Evolutionary conservation across 2,113 vertebrate genomes (phyloP), one percentile per base, ranked within the genome.

Genomic region (Ancistrus triradiatus): DNA sequence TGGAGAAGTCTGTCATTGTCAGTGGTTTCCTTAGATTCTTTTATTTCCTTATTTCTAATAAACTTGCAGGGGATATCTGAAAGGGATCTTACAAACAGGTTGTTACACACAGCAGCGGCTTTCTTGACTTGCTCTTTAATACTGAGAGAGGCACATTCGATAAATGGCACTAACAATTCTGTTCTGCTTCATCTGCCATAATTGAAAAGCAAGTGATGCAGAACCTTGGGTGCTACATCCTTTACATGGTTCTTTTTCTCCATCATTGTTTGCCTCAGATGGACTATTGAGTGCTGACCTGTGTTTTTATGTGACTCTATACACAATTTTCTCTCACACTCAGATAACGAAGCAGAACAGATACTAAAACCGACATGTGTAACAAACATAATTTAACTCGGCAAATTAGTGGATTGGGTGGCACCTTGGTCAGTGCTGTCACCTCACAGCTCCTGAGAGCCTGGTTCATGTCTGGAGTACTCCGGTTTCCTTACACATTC

Each of bases 201-300:
- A 95, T 95, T 93, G 92, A 92, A 94, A 93, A 92, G 86, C 86
- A 91, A 91, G 84, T 88, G 90, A 92, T 87, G 90, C 88, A 90
- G 90, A 92, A 91, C 87, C 87, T 85, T 81, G 78, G 80, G 80
- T 76, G 82, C 63, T 81, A 85, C 80, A 74, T 67, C 76, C 74
- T 78, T 75, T 78, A 70, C 78, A 74, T 78, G 61, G 22, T 63
- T 70, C 68, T 74, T 82, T 82, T 77, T 83, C 19, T 68, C n/a
- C 80, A 80, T 81, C 76, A 79, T 84, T 81, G 81, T 91, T 85
- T 87, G 75, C 87, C 68, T 77, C 57, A 52, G 84, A 83, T 81
- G 74, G 83, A 84, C 79, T 83, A 84, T 85, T 72, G 6, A 3
- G 57, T 81, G 75, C 72, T 52, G 72, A 72, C 74, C 78, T 66